Evolutionary conservation across 2,797 vertebrate genomes (phyloP).

Genomic region (Sebastes paucispinis): DNA sequence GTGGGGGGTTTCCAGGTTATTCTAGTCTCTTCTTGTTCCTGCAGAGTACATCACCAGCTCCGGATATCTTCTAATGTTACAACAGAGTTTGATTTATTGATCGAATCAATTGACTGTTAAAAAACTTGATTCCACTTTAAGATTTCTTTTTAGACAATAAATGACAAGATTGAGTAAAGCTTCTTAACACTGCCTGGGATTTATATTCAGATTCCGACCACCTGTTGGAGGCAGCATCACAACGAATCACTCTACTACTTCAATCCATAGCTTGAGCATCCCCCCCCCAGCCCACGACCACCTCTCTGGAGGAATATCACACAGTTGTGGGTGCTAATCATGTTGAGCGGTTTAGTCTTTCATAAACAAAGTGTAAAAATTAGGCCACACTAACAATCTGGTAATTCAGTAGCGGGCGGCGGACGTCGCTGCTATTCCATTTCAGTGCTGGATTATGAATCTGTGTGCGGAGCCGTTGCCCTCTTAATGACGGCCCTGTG

Average conservation of each 20-base stretch:
- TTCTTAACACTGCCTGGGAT: neutral
- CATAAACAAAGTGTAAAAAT: conserved; percentile 78
- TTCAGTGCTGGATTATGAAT: conserved; percentile 72
- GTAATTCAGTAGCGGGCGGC: conserved; percentile 72
- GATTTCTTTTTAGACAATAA: neutral
- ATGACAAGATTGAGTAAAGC: neutral
- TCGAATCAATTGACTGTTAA: neutral
- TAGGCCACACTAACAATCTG: conserved; percentile 76
- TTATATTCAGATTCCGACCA: conserved; percentile 14
- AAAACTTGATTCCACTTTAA: neutral
- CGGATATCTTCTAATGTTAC: neutral
- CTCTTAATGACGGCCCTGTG: conserved; percentile 73
- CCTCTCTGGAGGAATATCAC: conserved; percentile 67
- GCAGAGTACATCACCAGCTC: neutral
- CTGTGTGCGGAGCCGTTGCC: conserved; percentile 68
- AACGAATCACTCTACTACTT: neutral
- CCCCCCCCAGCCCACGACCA: neutral
- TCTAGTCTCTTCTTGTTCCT: neutral
- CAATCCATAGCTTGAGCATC: neutral
- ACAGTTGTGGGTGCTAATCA: conserved; percentile 83
- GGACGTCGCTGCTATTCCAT: conserved; percentile 64
- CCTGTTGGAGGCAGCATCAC: conserved; percentile 40
- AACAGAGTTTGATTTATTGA: neutral
- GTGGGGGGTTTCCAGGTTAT: conserved; percentile 44
- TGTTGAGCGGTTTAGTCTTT: conserved; percentile 76